Conservation (phyloP, 53 echinoderm and acorn worm genomes). For the Pentamera pediparva region DNA sequence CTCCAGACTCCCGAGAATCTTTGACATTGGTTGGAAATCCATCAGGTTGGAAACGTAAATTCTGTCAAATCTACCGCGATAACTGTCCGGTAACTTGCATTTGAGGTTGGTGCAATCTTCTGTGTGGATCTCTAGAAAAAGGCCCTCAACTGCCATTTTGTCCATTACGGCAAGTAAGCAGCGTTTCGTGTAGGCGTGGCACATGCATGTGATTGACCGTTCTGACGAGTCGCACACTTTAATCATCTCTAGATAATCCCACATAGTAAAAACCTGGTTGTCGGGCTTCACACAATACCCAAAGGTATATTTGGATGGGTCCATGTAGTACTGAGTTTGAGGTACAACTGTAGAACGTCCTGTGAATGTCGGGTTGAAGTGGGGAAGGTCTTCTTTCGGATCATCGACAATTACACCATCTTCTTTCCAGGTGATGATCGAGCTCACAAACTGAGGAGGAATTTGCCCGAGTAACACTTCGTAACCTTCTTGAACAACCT, state of each 20-base stretch:
- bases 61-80: neutral
- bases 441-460: too few species aligned
- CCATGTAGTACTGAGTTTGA: neutral
- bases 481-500: too few species aligned
- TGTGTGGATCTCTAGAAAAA: too few species aligned
- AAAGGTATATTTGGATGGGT: too few species aligned
- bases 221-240: too few species aligned
- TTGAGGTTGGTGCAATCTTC: too few species aligned
- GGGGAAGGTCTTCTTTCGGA: neutral
- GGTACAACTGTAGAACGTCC: neutral
- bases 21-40: neutral
- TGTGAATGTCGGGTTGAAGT: slow-evolving; percentile 19
- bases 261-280: neutral
- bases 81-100: neutral
- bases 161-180: too few species aligned
- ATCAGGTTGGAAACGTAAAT: slow-evolving; percentile 3
- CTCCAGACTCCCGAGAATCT: neutral
- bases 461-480: too few species aligned
- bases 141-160: too few species aligned
- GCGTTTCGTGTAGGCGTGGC: neutral
- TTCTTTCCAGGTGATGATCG: too few species aligned
- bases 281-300: neutral
- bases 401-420: too few species aligned
- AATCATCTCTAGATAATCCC: slow-evolving; percentile 23
- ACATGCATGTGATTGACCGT: slow-evolving; percentile 8